A percentile compares a stretch with the other conserved stretches of the same genome.
phyloP scores from a whole-genome alignment of 2,113 vertebrate species.

The Cynocephalus volans region DNA sequence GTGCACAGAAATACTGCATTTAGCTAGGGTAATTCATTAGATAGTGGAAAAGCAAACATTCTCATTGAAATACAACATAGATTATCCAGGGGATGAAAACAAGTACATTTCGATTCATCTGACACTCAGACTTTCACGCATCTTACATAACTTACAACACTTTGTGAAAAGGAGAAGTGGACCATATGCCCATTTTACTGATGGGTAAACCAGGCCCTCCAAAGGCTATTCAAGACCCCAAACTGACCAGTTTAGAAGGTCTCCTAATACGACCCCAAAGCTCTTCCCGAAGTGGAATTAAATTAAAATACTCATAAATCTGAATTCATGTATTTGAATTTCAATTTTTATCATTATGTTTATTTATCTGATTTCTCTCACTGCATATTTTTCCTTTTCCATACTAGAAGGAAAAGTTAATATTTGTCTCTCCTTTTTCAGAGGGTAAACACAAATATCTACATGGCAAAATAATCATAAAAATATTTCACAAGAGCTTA shows the following conservation, averaged over 20 bases:
- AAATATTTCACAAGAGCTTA: background rate
- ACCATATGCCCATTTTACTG: background rate
- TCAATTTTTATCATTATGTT: background rate
- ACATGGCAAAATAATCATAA: background rate
- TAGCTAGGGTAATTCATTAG: background rate
- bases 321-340: constrained; percentile 24
- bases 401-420: constrained; percentile 8
- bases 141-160: background rate
- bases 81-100: background rate
- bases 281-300: background rate
- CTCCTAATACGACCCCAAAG: background rate
- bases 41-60: background rate
- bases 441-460: background rate
- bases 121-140: background rate
- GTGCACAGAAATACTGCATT: background rate
- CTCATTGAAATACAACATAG: background rate
- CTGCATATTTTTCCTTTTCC: background rate
- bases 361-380: background rate
- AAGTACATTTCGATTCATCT: background rate
- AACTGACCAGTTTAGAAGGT: background rate
- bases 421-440: background rate
- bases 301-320: background rate
- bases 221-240: background rate
- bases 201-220: background rate
- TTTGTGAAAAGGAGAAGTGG: constrained; percentile 10